phyloP scores from a whole-genome alignment of 2,888 invertebrate species.

The Drosophila eohydei region DNA sequence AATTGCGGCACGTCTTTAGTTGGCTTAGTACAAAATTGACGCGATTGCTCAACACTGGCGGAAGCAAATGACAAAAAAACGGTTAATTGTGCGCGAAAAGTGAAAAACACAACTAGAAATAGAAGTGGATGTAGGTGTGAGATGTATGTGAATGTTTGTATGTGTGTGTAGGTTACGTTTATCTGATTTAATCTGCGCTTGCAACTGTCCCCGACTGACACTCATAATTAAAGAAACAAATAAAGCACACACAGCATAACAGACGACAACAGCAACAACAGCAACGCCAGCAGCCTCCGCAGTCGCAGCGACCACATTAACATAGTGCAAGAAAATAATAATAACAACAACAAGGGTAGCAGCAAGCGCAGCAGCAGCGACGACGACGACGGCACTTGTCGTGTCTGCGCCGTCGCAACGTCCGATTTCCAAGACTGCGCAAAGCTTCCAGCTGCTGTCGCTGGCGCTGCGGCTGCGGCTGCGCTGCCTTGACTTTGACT shows the following conservation, averaged over 20 bases:
- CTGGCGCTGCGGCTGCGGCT: constrained; percentile 18
- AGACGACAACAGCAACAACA: constrained; percentile 16
- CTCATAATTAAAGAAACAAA: constrained; percentile 81
- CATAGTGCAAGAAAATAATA: constrained; percentile 60
- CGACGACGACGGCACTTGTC: constrained; percentile 72
- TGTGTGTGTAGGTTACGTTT: constrained; percentile 59
- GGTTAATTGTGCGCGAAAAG: constrained; percentile 42
- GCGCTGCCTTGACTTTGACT: constrained; percentile 77
- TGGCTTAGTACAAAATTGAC: constrained; percentile 33
- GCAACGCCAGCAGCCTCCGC: constrained; percentile 19
- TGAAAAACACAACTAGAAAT: constrained; percentile 39
- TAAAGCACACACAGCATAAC: constrained; percentile 68
- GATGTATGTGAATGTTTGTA: background rate
- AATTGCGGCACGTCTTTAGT: constrained; percentile 30
- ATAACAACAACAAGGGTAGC: constrained; percentile 39
- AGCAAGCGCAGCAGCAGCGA: constrained; percentile 12
- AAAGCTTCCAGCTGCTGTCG: constrained; percentile 53
- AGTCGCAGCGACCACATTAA: constrained; percentile 50
- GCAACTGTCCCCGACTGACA: constrained; percentile 72
- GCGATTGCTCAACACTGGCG: constrained; percentile 53
- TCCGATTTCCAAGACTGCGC: constrained; percentile 26
- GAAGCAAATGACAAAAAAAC: constrained; percentile 47
- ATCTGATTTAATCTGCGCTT: constrained; percentile 72
- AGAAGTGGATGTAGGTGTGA: constrained; percentile 23
- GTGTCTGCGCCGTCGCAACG: constrained; percentile 52